Percentiles rank a stretch among this genome's conserved stretches.
phyloP scores from a whole-genome alignment of 2,888 invertebrate species.

The Epinotia bilunana region DNA sequence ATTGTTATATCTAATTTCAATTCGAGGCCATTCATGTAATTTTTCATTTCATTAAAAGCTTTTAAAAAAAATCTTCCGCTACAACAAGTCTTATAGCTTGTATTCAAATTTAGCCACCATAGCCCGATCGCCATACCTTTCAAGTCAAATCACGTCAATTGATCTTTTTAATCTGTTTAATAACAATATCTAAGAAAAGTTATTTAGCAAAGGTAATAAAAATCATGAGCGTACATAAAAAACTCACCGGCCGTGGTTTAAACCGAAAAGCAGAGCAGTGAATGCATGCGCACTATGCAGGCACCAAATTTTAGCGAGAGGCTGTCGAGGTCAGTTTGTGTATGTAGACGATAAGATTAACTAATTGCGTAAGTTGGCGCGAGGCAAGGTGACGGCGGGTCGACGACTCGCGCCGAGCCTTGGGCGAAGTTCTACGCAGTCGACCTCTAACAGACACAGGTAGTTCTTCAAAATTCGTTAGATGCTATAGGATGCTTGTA shows the following conservation, averaged over 20 bases:
- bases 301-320: constrained; percentile 74
- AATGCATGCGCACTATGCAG: constrained; percentile 49
- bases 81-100: too few species aligned
- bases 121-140: too few species aligned
- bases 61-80: too few species aligned
- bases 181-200: too few species aligned
- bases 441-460: constrained; percentile 75
- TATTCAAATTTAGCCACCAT: too few species aligned
- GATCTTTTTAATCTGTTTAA: not conserved
- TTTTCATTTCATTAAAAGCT: not conserved
- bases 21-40: not conserved
- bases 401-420: constrained; percentile 79
- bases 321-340: constrained; percentile 73
- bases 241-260: not conserved
- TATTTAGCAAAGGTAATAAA: not conserved
- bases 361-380: constrained; percentile 81
- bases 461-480: constrained; percentile 51
- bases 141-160: not conserved
- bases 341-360: constrained; percentile 83
- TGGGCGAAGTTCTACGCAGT: constrained; percentile 71
- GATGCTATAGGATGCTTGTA: not conserved
- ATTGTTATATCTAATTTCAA: not conserved
- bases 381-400: constrained; percentile 82
- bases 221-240: not conserved
- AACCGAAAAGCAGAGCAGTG: constrained; percentile 16